phyloP scores from a whole-genome alignment of 2,888 invertebrate genomes.

The Dorcus hopei region DNA sequence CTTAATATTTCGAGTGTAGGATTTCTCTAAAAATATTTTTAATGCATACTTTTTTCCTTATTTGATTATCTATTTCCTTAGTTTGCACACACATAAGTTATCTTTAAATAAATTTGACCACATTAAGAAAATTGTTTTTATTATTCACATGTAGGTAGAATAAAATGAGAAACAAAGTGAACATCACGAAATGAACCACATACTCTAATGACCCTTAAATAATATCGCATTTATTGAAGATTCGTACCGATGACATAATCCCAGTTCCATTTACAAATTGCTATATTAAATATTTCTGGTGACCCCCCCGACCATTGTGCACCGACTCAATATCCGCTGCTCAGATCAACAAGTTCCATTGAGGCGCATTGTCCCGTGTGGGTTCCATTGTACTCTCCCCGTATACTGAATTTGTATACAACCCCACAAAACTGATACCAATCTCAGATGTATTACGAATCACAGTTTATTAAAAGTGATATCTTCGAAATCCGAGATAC shows the following conservation, averaged over 20 bases:
- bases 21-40: no score
- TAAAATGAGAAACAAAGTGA: background rate
- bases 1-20: no score
- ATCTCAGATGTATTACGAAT: background rate
- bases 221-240: constrained; percentile 22
- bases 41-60: no score
- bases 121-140: no score
- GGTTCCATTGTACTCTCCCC: constrained; percentile 39
- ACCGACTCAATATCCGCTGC: constrained; percentile 38
- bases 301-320: constrained; percentile 30
- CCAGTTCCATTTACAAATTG: constrained; percentile 41
- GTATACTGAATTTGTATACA: constrained; percentile 42
- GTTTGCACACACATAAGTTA: no score
- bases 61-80: no score
- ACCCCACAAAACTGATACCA: constrained; percentile 22
- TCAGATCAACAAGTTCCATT: constrained; percentile 49
- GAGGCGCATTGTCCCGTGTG: constrained; percentile 42
- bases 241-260: constrained; percentile 25
- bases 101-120: no score
- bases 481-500: no score
- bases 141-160: background rate
- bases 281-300: constrained; percentile 43
- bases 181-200: background rate
- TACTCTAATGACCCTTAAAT: constrained; percentile 18
- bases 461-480: background rate